Evolutionary conservation across 2,888 invertebrate species (phyloP), one percentile per base, ranked within the genome.

Genomic region (Drosophila putrida): DNA sequence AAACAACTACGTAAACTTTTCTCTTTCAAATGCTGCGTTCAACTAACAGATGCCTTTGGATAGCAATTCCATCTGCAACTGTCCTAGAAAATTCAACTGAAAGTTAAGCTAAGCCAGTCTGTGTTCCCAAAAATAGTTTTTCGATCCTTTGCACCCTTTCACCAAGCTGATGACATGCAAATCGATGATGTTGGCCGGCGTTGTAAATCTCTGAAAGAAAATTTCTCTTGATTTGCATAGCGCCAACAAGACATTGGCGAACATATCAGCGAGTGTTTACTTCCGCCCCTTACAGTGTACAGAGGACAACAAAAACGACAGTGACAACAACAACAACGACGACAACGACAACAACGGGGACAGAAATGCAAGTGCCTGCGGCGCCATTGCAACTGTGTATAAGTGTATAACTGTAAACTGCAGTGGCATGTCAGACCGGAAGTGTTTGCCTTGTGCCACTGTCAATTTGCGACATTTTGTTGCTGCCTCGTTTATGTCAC

Each of bases 401-500:
- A 5, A n/a, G n/a, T 31, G 54, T 43, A 39, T 46, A 61, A 47
- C 53, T 72, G 68, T 60, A 41, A 73, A 35, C 78, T 78, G 61
- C 72, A 72, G 43, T 75, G 50, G 54, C 71, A 67, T 78, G 70
- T 49, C 59, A 68, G 46, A 64, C 81, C 87, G 83, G 83, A 83
- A 88, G 75, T 83, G 87, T 77, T 80, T 77, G 79, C 76, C 82
- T 55, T 76, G 71, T 79, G 79, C 75, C 79, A 63, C 68, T 75
- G 75, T 75, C 72, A 71, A 81, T 84, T 88, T 85, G 82, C 62
- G 55, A 69, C 78, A 71, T 80, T 80, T 78, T 68, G 71, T 63
- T 68, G 85, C 79, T 80, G 71, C 71, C 66, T 65, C 69, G 79
- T 65, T 79, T 79, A n/a, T 55, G 65, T 75, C 69, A 65, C 39